Evolutionary conservation across 2,797 vertebrate genomes (phyloP).

Genomic region (Pangasius mekongensis): DNA sequence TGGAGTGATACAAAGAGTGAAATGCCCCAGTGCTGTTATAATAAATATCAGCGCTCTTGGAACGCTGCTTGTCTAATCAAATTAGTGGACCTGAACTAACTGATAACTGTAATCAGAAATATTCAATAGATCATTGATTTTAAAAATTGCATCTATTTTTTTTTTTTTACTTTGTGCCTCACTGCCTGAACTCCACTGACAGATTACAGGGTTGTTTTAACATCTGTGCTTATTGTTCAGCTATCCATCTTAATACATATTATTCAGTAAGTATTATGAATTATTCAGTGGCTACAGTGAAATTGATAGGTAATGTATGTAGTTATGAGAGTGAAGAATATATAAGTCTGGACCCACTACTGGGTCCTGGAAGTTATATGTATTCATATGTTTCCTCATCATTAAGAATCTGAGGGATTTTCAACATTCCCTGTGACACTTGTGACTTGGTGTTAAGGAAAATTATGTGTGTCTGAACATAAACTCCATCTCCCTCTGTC

Average conservation of each 20-base stretch:
- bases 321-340: background rate
- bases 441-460: background rate
- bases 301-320: background rate
- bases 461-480: background rate
- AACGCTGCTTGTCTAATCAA: background rate
- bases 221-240: background rate
- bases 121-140: background rate
- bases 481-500: slow-evolving; percentile 57
- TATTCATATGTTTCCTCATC: background rate
- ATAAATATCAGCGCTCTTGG: background rate
- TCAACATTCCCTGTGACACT: background rate
- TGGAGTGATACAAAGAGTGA: background rate
- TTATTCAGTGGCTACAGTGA: background rate
- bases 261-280: background rate
- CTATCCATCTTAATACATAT: background rate
- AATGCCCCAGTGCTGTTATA: background rate
- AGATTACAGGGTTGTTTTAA: background rate
- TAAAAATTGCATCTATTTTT: background rate
- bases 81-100: background rate
- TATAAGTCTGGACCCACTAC: background rate
- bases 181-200: background rate
- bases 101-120: background rate
- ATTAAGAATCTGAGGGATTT: background rate
- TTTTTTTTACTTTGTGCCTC: background rate
- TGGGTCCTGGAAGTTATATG: background rate